phyloP scores from a whole-genome alignment of 2,797 vertebrate genomes.

The Nothura maculosa region DNA sequence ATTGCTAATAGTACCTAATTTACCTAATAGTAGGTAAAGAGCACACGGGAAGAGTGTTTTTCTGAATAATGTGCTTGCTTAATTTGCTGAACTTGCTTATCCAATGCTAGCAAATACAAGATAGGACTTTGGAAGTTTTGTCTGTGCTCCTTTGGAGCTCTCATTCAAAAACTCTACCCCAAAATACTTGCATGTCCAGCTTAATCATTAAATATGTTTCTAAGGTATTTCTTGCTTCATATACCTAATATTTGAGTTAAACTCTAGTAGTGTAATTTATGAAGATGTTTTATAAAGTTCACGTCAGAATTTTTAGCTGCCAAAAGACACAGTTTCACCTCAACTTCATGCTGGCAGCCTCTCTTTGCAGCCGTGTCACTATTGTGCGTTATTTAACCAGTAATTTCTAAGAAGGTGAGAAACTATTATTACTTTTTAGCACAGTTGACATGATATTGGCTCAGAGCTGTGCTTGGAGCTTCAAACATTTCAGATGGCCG shows the following conservation, averaged over 20 bases:
- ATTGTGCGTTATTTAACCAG: conserved; percentile 69
- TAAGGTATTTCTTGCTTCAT: conserved; percentile 2
- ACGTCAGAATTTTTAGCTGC: conserved; percentile 66
- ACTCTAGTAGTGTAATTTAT: conserved; percentile 68
- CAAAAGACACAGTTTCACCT: conserved; percentile 65
- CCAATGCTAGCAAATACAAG: neutral
- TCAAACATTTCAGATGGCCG: conserved; percentile 77
- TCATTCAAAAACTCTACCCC: neutral
- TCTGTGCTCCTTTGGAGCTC: neutral
- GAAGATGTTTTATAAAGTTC: neutral
- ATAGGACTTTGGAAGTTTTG: neutral
- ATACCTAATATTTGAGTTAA: neutral
- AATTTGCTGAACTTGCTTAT: neutral
- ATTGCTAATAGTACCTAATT: neutral
- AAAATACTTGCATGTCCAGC: neutral
- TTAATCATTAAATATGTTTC: neutral
- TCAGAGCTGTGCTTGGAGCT: conserved; percentile 36
- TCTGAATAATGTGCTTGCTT: neutral
- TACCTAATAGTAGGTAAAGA: neutral
- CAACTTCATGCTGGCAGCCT: conserved; percentile 59
- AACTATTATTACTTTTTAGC: conserved; percentile 75
- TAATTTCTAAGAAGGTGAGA: conserved; percentile 81
- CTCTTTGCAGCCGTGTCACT: conserved; percentile 49
- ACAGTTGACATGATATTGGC: conserved; percentile 74
- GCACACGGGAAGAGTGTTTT: neutral